Evolutionary conservation across 2,113 vertebrate species (phyloP), one percentile per base, ranked within the genome.

Genomic region (Nipponia nippon): DNA sequence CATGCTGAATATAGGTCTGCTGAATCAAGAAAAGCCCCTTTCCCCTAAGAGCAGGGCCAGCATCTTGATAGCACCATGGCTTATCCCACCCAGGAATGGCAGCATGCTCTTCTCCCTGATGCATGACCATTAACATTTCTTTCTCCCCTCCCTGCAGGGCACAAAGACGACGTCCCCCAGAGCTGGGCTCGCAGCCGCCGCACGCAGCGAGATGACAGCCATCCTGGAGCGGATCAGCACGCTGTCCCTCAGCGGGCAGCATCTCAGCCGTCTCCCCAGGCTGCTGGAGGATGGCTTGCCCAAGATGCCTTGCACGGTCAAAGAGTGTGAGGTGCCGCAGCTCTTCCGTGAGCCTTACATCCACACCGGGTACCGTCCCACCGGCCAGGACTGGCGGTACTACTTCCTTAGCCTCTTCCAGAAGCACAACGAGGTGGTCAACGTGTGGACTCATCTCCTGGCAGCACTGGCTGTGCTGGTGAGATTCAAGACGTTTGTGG

Each of bases 281-380:
- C 95, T 99, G 75, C 96, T 98, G 29, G 97, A 98, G 89, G 97
- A 98, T 3, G 96, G 98, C 52, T 88, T 98, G n/a, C 98, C 98
- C 79, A 98, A 98, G 80, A 95, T 99, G 97, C 98, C 98, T 0
- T 97, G 98, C 93, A 99, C 99, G 0, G 98, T 99, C 36, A 71
- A 83, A 2, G 98, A 98, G 80, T 98, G 96, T 0, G 98, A 99
- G 17, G 99, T 99, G 38, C 99, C 99, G 0, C 95, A 95, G 80
- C 98, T 99, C 46, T 99, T 99, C 97, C 98, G 98, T 1, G 99
- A 99, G 97, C 99, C 99, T 0, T 99, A 99, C 96, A 99, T 99
- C 97, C 98, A 97, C 53, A 80, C 98, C 0, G 99, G 99, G 10
- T 99, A 99, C 98, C 98, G 99, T 12, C 99, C 99, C 34, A 95